Evolutionary conservation across 2,888 invertebrate species (phyloP).

Genomic region (Coelopa pilipes): DNA sequence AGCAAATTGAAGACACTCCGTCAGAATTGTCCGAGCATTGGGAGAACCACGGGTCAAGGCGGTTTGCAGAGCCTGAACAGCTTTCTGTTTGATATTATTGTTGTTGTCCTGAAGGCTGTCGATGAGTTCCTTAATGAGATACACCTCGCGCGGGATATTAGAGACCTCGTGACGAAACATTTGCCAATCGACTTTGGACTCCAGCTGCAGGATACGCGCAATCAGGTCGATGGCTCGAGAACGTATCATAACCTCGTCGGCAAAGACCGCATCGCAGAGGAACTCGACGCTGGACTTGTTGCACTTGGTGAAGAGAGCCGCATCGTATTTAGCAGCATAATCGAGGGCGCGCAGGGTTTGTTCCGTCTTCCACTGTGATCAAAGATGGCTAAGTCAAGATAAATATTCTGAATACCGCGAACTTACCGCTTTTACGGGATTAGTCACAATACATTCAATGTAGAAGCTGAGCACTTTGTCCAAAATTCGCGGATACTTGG

Average conservation of each 20-base stretch:
- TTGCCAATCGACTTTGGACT: constrained; percentile 63
- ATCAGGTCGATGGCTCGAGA: constrained; percentile 60
- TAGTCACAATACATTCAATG: constrained; percentile 60
- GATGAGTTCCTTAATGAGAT: constrained; percentile 58
- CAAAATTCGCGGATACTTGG: constrained; percentile 60
- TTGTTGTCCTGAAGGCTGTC: constrained; percentile 58
- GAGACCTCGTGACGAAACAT: constrained; percentile 64
- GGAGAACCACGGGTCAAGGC: constrained; percentile 57
- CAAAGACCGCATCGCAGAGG: constrained; percentile 55
- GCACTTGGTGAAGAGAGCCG: constrained; percentile 63
- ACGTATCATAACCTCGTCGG: constrained; percentile 61
- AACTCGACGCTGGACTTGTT: constrained; percentile 62
- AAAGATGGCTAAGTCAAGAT: neutral
- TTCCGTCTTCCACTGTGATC: constrained; percentile 56
- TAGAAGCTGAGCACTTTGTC: constrained; percentile 57
- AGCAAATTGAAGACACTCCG: constrained; percentile 57
- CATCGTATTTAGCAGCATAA: constrained; percentile 65
- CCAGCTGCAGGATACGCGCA: constrained; percentile 56
- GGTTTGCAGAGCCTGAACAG: constrained; percentile 58
- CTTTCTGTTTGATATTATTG: constrained; percentile 60
- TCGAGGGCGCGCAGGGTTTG: constrained; percentile 61
- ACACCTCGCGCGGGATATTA: constrained; percentile 61
- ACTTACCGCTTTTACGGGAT: constrained; percentile 57
- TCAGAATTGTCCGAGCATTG: constrained; percentile 57
- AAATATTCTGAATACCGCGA: neutral